A percentile compares a stretch with the other conserved stretches of the same genome.
Conservation (phyloP, 2,888 invertebrate genomes). For the Meteorus cinctellus region DNA sequence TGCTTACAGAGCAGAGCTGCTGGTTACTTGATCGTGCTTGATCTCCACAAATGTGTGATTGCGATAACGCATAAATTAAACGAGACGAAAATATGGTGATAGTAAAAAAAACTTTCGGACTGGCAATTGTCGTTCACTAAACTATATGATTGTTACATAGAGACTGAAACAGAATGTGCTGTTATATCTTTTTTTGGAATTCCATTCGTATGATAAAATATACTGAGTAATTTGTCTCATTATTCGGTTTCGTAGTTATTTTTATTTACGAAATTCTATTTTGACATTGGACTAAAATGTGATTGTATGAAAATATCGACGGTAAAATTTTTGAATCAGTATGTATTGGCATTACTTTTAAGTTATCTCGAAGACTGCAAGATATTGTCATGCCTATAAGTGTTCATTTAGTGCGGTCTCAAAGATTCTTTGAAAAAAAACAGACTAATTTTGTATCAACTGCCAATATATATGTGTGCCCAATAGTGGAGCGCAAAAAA, state of each 20-base stretch:
- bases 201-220: too few species aligned
- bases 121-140: conserved; percentile 22
- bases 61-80: background rate
- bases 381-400: background rate
- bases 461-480: background rate
- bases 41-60: conserved; percentile 49
- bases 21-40: conserved; percentile 51
- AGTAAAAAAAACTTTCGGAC: conserved; percentile 27
- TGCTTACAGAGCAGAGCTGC: conserved; percentile 37
- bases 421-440: background rate
- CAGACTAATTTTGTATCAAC: background rate
- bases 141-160: conserved; percentile 36
- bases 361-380: background rate
- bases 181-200: background rate
- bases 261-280: too few species aligned
- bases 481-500: background rate
- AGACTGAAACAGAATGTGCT: conserved; percentile 37
- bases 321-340: background rate
- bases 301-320: background rate
- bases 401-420: background rate
- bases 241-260: background rate
- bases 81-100: background rate
- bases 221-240: background rate
- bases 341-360: background rate
- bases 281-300: background rate